These are phyloP conservation scores for Lithophane leautieri DNA, from an alignment of 2,888 invertebrate species.

Conservation along the genomic window DNA sequence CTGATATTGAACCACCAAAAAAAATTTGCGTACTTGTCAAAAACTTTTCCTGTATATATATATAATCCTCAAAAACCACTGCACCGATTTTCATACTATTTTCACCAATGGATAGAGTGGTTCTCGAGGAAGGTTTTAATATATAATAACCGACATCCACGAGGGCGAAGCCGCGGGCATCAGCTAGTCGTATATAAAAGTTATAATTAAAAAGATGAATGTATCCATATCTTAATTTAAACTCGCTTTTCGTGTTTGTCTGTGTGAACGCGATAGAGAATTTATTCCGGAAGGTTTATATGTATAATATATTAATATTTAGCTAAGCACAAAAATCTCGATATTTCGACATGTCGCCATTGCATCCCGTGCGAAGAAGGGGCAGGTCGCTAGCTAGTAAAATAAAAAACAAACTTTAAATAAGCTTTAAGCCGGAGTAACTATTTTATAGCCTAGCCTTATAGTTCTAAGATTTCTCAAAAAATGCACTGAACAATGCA, in stretches of 20 bases:
- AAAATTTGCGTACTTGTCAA: too few relatives aligned
- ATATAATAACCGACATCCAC: too few relatives aligned
- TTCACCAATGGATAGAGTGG: too few relatives aligned
- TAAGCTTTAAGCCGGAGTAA: background rate
- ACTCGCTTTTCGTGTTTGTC: background rate
- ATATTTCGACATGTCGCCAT: background rate
- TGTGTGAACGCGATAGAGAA: background rate
- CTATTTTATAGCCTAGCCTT: too few relatives aligned
- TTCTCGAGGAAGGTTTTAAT: too few relatives aligned
- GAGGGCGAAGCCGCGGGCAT: too few relatives aligned
- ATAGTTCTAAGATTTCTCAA: background rate
- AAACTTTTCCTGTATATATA: too few relatives aligned
- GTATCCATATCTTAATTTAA: background rate
- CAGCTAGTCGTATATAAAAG: too few relatives aligned
- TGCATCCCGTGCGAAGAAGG: too few relatives aligned
- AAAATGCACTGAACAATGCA: background rate
- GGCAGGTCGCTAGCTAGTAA: background rate
- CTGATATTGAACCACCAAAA: too few relatives aligned
- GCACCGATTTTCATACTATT: too few relatives aligned
- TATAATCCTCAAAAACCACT: too few relatives aligned
- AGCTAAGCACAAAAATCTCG: background rate
- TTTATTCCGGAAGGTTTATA: background rate
- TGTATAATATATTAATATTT: background rate
- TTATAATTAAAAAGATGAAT: background rate
- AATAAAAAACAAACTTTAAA: background rate